Evolutionary conservation across 2,888 invertebrate species (phyloP), one percentile per base, ranked within the genome.

Genomic region (Ormia ochracea): DNA sequence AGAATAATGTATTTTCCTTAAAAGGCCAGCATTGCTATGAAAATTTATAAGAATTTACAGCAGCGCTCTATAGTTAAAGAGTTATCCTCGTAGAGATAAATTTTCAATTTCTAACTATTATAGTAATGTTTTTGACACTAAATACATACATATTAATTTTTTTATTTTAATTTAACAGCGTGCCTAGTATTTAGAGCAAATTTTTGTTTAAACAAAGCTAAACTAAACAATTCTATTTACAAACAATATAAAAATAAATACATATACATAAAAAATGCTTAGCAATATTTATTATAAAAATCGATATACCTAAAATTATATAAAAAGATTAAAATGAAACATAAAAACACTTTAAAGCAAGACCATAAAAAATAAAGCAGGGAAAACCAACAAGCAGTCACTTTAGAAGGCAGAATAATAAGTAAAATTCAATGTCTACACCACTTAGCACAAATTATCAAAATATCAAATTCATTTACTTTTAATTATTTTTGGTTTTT

Each of bases 131-230:
- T 56, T 65, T 38, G 45, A 76, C 21, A 50, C 48, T 73, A 43
- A 33, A 54, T 33, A 26, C 41, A 41, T 17, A 41, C 52, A 28
- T 41, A 68, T 54, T 65, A 38, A n/a, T 38, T 28, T 54, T 52
- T 76, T 80, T 69, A 19, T 74, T 68, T 73, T 78, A 59, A 45
- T 78, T 78, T 75, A 76, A 76, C 80, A 76, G 76, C 73, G 78
- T 80, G 80, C 80, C 80, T 80, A 80, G 68, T 80, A 76, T 73
- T 76, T 80, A 76, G 80, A 80, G 80, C 80, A 80, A 80, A 63
- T 76, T 72, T 78, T 72, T 68, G n/a, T 69, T 59, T 26, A 17
- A 56, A 76, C 21, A 73, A 17, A 66, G 26, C 28, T 48, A 69
- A 59, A 59, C 52, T 56, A 48, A 38, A 76, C 68, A 52, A 69